Conservation (phyloP, 1,140 invertebrate genomes). For the Platyscapa corneri region DNA sequence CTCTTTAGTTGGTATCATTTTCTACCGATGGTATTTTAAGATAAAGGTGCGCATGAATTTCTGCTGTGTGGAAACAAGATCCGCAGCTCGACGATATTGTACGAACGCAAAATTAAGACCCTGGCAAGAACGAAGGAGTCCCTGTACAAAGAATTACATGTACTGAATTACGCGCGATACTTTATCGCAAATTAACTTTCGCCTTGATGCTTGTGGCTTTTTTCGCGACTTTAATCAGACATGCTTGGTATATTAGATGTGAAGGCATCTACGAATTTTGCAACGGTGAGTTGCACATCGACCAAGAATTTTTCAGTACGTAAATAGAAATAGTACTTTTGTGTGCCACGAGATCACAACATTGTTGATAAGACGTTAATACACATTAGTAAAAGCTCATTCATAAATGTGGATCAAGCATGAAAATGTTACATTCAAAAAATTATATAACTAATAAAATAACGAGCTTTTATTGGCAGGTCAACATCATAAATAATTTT, state of each 20-base stretch:
- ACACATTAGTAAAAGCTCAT: neutral
- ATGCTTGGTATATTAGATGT: neutral
- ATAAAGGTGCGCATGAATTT: slow-evolving; percentile 33
- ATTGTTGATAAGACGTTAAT: neutral
- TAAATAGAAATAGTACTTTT: neutral
- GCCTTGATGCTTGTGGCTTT: neutral
- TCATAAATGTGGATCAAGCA: neutral
- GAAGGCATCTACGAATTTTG: neutral
- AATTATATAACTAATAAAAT: neutral
- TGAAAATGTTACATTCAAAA: neutral
- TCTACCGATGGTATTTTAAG: slow-evolving; percentile 34
- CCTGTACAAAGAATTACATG: slow-evolving; percentile 27
- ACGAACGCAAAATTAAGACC: slow-evolving; percentile 40
- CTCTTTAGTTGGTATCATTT: slow-evolving; percentile 38
- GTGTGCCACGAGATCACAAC: neutral
- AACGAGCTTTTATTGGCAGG: neutral
- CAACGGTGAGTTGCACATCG: neutral
- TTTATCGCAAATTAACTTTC: slow-evolving; percentile 46
- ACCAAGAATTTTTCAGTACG: neutral
- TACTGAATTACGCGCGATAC: slow-evolving; percentile 45
- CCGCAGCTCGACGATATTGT: slow-evolving; percentile 5
- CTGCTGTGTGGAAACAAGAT: slow-evolving; percentile 11
- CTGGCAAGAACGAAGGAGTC: neutral
- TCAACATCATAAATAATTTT: neutral
- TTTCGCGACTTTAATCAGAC: slow-evolving; percentile 32